Evolutionary conservation across 2,113 vertebrate genomes (phyloP).

Genomic region (Rana temporaria): DNA sequence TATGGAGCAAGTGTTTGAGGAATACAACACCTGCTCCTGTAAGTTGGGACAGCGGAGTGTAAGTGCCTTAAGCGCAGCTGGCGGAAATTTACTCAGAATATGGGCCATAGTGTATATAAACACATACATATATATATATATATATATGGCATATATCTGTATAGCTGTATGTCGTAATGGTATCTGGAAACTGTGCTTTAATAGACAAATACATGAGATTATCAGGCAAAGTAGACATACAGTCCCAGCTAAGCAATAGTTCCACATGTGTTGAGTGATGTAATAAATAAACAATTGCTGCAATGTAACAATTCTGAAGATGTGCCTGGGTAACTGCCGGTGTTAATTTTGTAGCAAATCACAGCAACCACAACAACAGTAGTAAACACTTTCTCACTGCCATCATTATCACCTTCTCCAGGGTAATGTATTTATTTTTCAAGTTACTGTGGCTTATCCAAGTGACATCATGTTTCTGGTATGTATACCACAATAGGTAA

Average conservation of each 20-base stretch:
- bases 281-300: background rate
- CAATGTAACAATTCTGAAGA: constrained; percentile 8
- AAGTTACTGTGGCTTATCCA: background rate
- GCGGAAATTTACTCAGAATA: too few species aligned
- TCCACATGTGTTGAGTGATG: constrained; percentile 2
- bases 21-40: too few species aligned
- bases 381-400: background rate
- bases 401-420: background rate
- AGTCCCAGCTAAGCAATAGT: background rate
- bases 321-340: background rate
- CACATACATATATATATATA: too few species aligned
- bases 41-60: too few species aligned
- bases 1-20: too few species aligned
- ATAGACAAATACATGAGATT: constrained; percentile 2
- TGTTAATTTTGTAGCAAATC: background rate
- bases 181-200: too few species aligned
- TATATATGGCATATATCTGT: too few species aligned
- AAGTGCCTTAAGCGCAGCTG: too few species aligned
- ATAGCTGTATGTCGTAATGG: too few species aligned
- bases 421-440: constrained; percentile 10
- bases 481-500: constrained; percentile 18
- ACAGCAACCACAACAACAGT: constrained; percentile 13
- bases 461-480: constrained; percentile 23
- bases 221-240: background rate
- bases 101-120: too few species aligned